phyloP scores from a whole-genome alignment of 2,113 vertebrate species.

The Grantiella picta region DNA sequence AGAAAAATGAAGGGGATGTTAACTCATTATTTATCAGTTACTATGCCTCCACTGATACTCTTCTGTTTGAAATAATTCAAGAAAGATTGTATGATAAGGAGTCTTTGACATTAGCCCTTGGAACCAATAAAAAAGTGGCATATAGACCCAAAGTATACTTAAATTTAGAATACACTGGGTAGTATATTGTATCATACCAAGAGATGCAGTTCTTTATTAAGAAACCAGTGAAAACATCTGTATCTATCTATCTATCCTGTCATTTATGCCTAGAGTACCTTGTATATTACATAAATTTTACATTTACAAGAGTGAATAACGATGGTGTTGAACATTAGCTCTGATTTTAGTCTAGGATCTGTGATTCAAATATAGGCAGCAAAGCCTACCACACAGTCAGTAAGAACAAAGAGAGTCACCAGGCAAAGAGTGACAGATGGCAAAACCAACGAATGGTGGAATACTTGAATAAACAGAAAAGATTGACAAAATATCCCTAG shows the following conservation, averaged over 20 bases:
- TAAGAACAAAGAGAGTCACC: background rate
- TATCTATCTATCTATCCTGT: background rate
- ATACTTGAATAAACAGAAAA: background rate
- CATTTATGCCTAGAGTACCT: background rate
- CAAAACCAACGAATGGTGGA: background rate
- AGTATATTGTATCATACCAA: background rate
- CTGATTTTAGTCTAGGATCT: background rate
- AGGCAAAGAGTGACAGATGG: constrained; percentile 19
- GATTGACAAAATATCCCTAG: background rate
- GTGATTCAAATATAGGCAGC: background rate
- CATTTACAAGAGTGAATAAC: background rate
- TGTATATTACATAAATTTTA: background rate
- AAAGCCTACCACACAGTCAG: background rate
- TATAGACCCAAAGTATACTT: background rate
- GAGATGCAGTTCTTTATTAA: background rate
- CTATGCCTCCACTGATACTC: background rate
- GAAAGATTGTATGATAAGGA: background rate
- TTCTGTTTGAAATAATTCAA: background rate
- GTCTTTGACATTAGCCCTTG: background rate
- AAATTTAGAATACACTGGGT: background rate
- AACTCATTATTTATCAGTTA: background rate
- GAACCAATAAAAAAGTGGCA: background rate
- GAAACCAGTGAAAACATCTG: background rate
- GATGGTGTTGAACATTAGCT: background rate
- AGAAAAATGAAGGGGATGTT: background rate